Conservation (phyloP, 2,113 vertebrate species). For the Cebidichthys violaceus region DNA sequence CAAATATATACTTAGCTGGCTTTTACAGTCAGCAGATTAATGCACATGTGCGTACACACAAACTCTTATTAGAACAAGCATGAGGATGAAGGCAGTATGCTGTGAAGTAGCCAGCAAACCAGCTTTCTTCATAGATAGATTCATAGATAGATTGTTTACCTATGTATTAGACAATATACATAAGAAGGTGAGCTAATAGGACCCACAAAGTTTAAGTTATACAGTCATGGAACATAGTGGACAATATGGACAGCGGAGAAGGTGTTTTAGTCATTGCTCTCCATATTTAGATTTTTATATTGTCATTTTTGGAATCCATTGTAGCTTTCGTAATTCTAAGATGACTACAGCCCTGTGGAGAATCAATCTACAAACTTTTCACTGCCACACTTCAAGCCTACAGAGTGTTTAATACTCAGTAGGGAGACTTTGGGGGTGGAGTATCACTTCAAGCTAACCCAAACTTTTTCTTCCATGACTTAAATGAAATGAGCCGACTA, state of each 20-base stretch:
- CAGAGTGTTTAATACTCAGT: constrained; percentile 15
- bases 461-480: constrained; percentile 49
- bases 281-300: neutral
- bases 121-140: neutral
- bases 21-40: neutral
- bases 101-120: neutral
- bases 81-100: neutral
- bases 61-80: neutral
- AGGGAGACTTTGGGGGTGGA: constrained; percentile 25
- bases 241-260: neutral
- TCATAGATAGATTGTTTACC: neutral
- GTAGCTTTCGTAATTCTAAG: neutral
- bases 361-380: neutral
- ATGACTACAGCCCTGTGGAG: neutral
- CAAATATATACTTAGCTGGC: neutral
- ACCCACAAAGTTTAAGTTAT: neutral
- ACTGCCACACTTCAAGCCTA: neutral
- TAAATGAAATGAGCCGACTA: constrained; percentile 35
- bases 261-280: neutral
- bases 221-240: neutral
- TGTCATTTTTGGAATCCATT: neutral
- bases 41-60: neutral
- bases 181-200: neutral
- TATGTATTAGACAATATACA: neutral
- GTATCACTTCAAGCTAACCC: constrained; percentile 19